These are phyloP conservation scores for Ecliptopera silaceata DNA, from an alignment of 2,888 invertebrate species.

Conservation along the genomic window DNA sequence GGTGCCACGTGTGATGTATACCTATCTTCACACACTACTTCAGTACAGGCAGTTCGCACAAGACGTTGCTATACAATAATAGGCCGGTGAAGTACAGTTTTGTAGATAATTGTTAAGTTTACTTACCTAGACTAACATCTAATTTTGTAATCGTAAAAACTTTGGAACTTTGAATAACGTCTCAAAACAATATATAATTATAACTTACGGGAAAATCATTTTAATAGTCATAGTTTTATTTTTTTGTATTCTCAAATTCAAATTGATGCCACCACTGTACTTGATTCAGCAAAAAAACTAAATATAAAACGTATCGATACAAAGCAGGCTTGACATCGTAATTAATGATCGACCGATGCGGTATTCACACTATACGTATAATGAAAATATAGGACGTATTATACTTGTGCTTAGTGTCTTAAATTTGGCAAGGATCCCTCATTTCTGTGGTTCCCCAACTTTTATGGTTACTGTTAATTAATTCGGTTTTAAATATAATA, in stretches of 20 bases:
- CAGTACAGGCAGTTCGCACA: conserved; percentile 32
- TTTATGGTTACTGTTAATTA: too few relatives aligned
- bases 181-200: too few relatives aligned
- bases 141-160: not conserved
- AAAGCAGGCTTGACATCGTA: conserved; percentile 51
- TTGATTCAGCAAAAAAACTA: conserved; percentile 64
- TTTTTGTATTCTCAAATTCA: not conserved
- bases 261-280: conserved; percentile 53
- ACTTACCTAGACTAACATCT: not conserved
- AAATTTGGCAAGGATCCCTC: too few relatives aligned
- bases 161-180: too few relatives aligned
- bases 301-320: conserved; percentile 52
- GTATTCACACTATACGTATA: conserved; percentile 14
- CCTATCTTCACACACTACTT: not conserved
- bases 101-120: not conserved
- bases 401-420: not conserved
- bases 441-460: too few relatives aligned
- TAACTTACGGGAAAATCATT: too few relatives aligned
- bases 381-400: not conserved
- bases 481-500: too few relatives aligned
- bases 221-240: too few relatives aligned
- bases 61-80: conserved; percentile 38
- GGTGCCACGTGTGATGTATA: conserved; percentile 6
- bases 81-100: conserved; percentile 47
- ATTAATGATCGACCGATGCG: conserved; percentile 60